Evolutionary conservation across 1,140 invertebrate species (phyloP), one percentile per base, ranked within the genome.

Genomic region (Rhyacophila brunnea): DNA sequence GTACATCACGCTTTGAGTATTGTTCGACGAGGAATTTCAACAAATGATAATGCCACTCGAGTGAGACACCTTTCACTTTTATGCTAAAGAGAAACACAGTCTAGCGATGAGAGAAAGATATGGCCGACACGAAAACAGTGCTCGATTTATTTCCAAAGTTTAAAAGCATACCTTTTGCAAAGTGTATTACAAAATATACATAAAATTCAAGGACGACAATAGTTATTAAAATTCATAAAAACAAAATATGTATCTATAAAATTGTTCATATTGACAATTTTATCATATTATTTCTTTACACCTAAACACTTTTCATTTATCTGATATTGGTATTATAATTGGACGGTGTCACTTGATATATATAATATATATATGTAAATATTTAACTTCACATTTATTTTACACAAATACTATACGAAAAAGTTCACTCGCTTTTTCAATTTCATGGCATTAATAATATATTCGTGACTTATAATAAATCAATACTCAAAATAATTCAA

Each of bases 311-410:
- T 57, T 44, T 20, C 35, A 43, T 59, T 49, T 56, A 62, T 48
- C 19, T 58, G 51, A 55, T 59, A 64, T 64, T 59, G 61, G 61
- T 64, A 64, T 57, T 64, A 44, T 48, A 58, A 58, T 60, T 65
- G 62, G 62, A 65, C 62, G 62, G 62, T 65, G 62, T 65, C 58
- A 60, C 49, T 52, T 65, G 62, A 65, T 65, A 28, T 28, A 65
- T 65, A 56, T 53, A n/a, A n/a, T n/a, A n/a, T n/a, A n/a, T n/a
- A n/a, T n/a, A n/a, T n/a, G n/a, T n/a, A 43, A 48, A 28, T 19
- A 45, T 54, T 53, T 45, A 19, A 49, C 43, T 57, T 49, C 46
- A 57, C 42, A 49, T 57, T 51, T 28, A 28, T 28, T 58, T 52
- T 45, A 59, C 34, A 52, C 42, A 46, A 49, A 18, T 45, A 17